Evolutionary conservation across 2,113 vertebrate species (phyloP), one percentile per base, ranked within the genome.

Genomic region (Typhlomys cinereus): DNA sequence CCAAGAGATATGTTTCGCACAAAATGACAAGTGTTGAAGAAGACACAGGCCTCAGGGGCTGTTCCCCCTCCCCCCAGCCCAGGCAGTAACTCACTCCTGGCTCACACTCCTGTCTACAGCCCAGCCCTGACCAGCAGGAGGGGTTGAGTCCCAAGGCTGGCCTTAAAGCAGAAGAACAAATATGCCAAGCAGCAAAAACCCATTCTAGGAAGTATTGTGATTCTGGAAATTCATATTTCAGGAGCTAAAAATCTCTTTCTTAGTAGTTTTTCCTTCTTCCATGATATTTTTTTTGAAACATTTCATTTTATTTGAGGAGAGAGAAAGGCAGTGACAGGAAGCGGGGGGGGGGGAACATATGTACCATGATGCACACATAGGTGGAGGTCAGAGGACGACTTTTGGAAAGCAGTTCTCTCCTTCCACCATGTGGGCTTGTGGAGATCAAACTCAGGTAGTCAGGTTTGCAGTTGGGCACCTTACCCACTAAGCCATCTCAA

Each of bases 31-130:
- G 0, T 13, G 15, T n/a, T 3, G 14, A 71, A 31, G 31, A 12
- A 70, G 82, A 29, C 52, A 8, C n/a, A 34, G 48, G 18, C 29
- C 27, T 73, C 23, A 4, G 13, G 52, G 25, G n/a, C 59, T 44
- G 81, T 21, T 4, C 2, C 34, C 44, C 44, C 36, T 67, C 29
- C 34, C n/a, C 34, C 82, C 14, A 10, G 54, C n/a, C n/a, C n/a
- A 34, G 39, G 50, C 7, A 50, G 21, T n/a, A 8, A 12, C 34
- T 0, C 0, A 44, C 4, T 14, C 20, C 11, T 31, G 3, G 18
- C 48, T 3, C n/a, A n/a, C n/a, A n/a, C n/a, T n/a, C 39, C 39
- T 20, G 36, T 29, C 23, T 9, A 29, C 4, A 2, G 15, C 36
- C 15, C 50, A 54, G 50, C 14, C 36, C 23, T 50, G 14, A 10